These are phyloP conservation scores for Crotalus tigris DNA, from an alignment of 2,113 vertebrate species.

Conservation along the genomic window DNA sequence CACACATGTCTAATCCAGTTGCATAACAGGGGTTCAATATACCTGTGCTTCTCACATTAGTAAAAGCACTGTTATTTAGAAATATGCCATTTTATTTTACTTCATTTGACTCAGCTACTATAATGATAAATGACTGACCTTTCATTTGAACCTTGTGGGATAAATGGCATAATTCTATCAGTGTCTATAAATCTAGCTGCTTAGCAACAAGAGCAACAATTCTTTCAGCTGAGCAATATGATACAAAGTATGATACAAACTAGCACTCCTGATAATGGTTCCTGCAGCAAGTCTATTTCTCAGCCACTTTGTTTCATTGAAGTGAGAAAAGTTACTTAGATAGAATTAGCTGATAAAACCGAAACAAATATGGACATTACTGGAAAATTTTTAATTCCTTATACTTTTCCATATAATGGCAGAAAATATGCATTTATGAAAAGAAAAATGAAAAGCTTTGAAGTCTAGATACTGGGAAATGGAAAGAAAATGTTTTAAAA, in stretches of 20 bases:
- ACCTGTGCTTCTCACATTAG: slow-evolving; percentile 37
- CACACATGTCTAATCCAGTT: slow-evolving; percentile 51
- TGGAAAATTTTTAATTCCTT: slow-evolving; percentile 5
- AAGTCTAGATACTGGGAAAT: neutral
- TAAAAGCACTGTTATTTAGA: slow-evolving; percentile 41
- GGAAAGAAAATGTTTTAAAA: neutral
- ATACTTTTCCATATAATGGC: slow-evolving; percentile 22
- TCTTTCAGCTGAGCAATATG: slow-evolving; percentile 11
- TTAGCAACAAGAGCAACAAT: slow-evolving; percentile 58
- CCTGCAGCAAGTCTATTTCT: slow-evolving; percentile 9
- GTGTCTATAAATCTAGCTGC: slow-evolving; percentile 55
- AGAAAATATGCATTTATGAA: slow-evolving; percentile 28
- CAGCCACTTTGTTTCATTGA: slow-evolving; percentile 12
- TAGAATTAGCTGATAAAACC: slow-evolving; percentile 28
- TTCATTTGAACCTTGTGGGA: slow-evolving; percentile 53
- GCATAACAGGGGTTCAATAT: slow-evolving; percentile 45
- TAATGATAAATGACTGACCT: slow-evolving; percentile 44
- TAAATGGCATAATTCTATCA: slow-evolving; percentile 39
- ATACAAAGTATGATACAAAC: slow-evolving; percentile 21
- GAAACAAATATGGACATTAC: slow-evolving; percentile 22
- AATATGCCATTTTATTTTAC: slow-evolving; percentile 41
- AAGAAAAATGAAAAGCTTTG: neutral
- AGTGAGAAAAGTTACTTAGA: slow-evolving; percentile 15
- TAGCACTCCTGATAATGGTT: slow-evolving; percentile 19
- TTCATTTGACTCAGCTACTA: slow-evolving; percentile 43